Evolutionary conservation across 2,797 vertebrate genomes (phyloP).

Genomic region (Tragelaphus oryx): DNA sequence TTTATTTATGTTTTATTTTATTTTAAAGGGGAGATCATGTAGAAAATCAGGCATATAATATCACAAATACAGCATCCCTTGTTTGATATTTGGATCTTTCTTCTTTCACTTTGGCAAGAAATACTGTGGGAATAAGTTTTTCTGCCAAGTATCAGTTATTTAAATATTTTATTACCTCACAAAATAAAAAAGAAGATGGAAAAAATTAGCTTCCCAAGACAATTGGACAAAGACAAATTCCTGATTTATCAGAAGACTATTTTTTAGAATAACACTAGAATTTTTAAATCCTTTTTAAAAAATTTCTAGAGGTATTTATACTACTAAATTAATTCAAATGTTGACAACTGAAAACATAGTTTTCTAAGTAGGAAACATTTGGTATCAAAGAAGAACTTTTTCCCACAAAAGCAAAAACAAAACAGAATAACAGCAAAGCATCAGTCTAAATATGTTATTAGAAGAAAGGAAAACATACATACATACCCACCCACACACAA

Average conservation of each 20-base stretch:
- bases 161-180: conserved; percentile 77
- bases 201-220: conserved; percentile 46
- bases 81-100: conserved; percentile 71
- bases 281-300: not conserved
- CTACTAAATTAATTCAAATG: conserved; percentile 1
- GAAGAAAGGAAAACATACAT: not conserved
- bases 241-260: not conserved
- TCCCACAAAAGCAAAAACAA: not conserved
- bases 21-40: conserved; percentile 54
- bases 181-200: conserved; percentile 54
- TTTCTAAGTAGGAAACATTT: conserved; percentile 13
- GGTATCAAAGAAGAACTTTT: not conserved
- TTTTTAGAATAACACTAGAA: conserved; percentile 14
- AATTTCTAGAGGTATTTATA: not conserved
- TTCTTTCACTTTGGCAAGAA: conserved; percentile 73
- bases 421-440: not conserved
- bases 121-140: conserved; percentile 74
- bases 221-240: conserved; percentile 60
- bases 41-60: conserved; percentile 65
- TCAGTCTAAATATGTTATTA: not conserved
- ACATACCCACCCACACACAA: not conserved
- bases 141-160: conserved; percentile 75
- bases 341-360: not conserved
- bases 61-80: conserved; percentile 59
- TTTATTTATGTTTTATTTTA: conserved; percentile 42